These are phyloP conservation scores for Netelia fuscicornis DNA, from an alignment of 2,888 invertebrate species.

Conservation along the genomic window DNA sequence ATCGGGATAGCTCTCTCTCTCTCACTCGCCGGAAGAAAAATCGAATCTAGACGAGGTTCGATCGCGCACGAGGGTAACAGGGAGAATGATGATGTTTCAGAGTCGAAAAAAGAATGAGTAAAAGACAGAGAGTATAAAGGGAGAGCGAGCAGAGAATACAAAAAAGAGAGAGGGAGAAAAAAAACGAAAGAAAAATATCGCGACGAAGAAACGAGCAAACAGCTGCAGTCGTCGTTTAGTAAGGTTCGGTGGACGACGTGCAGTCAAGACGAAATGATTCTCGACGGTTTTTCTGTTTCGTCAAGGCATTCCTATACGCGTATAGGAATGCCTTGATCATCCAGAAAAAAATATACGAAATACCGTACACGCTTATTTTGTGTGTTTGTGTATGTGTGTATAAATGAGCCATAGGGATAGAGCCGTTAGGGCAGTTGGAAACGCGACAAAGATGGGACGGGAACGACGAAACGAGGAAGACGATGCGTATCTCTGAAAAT, in stretches of 20 bases:
- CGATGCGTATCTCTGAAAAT: slow-evolving; percentile 83
- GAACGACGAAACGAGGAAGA: slow-evolving; percentile 24
- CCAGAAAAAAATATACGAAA: too few relatives aligned
- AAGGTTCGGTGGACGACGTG: slow-evolving; percentile 17
- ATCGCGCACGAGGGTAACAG: background rate
- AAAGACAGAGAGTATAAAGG: background rate
- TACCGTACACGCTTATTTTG: too few relatives aligned
- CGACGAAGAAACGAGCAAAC: slow-evolving; percentile 72
- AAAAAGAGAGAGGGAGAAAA: background rate
- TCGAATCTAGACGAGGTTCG: slow-evolving; percentile 32
- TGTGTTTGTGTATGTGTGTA: background rate
- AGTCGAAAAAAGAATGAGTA: slow-evolving; percentile 4
- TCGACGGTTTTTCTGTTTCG: slow-evolving; percentile 24
- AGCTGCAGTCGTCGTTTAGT: slow-evolving; percentile 72
- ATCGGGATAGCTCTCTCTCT: too few relatives aligned
- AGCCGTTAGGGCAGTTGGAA: slow-evolving; percentile 73
- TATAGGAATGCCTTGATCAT: too few relatives aligned
- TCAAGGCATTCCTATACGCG: too few relatives aligned
- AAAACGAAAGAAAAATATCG: slow-evolving; percentile 3
- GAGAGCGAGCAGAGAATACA: background rate
- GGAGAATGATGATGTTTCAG: slow-evolving; percentile 12
- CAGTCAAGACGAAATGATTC: slow-evolving; percentile 51
- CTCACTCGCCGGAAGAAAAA: slow-evolving; percentile 7
- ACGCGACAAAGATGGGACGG: slow-evolving; percentile 47
- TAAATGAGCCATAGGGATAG: slow-evolving; percentile 72